These are phyloP conservation scores for Actinemys pallida DNA, from an alignment of 2,113 vertebrate species.

Conservation along the genomic window DNA sequence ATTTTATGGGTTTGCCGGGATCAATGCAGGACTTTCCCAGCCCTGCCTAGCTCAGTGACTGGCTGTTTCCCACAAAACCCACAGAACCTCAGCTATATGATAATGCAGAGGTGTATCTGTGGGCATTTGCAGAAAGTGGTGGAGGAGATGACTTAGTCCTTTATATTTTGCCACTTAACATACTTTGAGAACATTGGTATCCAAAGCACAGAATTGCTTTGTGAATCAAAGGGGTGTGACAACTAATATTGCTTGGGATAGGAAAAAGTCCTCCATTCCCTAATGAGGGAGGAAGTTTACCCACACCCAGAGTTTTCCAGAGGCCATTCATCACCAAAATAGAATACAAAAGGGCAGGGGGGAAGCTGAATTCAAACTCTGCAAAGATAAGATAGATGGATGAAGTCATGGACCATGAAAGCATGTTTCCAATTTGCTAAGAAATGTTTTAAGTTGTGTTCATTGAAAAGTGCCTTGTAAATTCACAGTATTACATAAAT, in stretches of 20 bases:
- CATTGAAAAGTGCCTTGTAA: background rate
- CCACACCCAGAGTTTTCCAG: conserved; percentile 72
- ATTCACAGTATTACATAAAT: background rate
- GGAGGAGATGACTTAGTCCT: background rate
- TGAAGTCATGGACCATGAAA: conserved; percentile 65
- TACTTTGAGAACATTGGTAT: conserved; percentile 39
- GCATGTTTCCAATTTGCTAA: background rate
- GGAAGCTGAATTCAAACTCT: conserved; percentile 40
- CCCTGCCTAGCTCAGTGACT: background rate
- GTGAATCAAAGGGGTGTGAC: conserved; percentile 58
- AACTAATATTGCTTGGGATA: conserved; percentile 63
- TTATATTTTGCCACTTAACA: background rate
- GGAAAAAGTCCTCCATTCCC: conserved; percentile 71
- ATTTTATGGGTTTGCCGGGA: background rate
- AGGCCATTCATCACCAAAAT: conserved; percentile 13
- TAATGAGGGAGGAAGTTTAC: conserved; percentile 67
- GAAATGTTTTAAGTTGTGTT: background rate
- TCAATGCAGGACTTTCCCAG: accelerated
- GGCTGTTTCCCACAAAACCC: conserved; percentile 1
- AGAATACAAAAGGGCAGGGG: conserved; percentile 19
- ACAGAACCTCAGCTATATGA: background rate
- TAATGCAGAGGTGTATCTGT: background rate
- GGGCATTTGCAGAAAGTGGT: background rate
- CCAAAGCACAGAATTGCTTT: background rate
- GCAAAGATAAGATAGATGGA: conserved; percentile 67